These are phyloP conservation scores for Patella depressa DNA, from an alignment of 2,888 invertebrate species.

Conservation along the genomic window DNA sequence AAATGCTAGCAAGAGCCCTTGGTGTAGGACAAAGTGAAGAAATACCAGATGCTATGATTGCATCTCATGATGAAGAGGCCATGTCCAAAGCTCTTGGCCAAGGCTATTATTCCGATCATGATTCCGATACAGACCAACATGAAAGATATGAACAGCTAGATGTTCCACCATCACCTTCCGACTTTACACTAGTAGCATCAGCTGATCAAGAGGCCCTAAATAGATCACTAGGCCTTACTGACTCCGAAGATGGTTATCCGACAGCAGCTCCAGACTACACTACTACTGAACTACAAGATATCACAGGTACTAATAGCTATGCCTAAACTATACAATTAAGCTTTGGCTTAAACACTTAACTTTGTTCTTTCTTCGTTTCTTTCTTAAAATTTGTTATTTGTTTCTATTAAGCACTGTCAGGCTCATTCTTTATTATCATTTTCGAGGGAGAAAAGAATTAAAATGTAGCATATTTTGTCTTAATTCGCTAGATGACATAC, in stretches of 20 bases:
- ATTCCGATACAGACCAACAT: conserved; percentile 31
- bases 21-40: conserved; percentile 12
- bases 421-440: too few species aligned
- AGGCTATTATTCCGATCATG: conserved; percentile 21
- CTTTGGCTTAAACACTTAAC: too few species aligned
- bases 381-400: too few species aligned
- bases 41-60: conserved; percentile 19
- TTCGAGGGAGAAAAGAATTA: too few species aligned
- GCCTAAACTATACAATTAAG: too few species aligned
- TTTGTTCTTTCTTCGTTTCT: too few species aligned
- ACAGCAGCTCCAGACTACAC: too few species aligned
- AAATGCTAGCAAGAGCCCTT: conserved; percentile 52
- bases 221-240: conserved; percentile 38
- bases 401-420: too few species aligned
- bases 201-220: conserved; percentile 61
- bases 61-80: conserved; percentile 40
- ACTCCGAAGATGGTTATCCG: background rate
- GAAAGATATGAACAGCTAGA: conserved; percentile 39
- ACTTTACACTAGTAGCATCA: conserved; percentile 65
- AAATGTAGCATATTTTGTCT: too few species aligned
- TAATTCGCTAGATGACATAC: too few species aligned
- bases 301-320: too few species aligned
- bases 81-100: conserved; percentile 35
- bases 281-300: too few species aligned
- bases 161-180: conserved; percentile 67